These are phyloP conservation scores for Sphecodes monilicornis DNA, from an alignment of 2,888 invertebrate genomes.

Conservation along the genomic window DNA sequence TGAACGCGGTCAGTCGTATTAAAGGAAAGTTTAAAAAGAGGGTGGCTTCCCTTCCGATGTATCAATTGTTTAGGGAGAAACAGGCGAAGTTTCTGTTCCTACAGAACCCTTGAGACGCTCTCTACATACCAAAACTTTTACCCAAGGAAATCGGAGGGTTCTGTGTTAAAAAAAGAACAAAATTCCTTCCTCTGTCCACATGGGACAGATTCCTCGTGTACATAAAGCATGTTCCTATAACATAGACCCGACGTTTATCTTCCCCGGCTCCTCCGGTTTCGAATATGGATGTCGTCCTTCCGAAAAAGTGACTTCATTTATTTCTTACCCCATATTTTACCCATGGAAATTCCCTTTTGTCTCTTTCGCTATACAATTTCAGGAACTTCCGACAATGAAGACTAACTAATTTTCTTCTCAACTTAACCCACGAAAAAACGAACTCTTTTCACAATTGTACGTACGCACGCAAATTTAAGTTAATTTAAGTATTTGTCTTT, in stretches of 20 bases:
- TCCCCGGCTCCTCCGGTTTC: not conserved
- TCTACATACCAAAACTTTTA: constrained; percentile 56
- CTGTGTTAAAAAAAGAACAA: constrained; percentile 18
- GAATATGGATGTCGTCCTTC: not conserved
- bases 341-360: not conserved
- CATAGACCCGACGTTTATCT: constrained; percentile 43
- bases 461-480: too few species aligned
- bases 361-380: not conserved
- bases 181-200: constrained; percentile 31
- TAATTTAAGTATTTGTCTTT: too few species aligned
- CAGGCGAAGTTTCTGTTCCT: constrained; percentile 56
- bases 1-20: constrained; percentile 48
- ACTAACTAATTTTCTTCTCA: not conserved
- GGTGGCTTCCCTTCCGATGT: constrained; percentile 51
- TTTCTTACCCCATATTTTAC: not conserved
- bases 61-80: constrained; percentile 67
- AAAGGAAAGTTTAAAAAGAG: constrained; percentile 57
- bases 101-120: constrained; percentile 61
- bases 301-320: not conserved
- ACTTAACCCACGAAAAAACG: not conserved
- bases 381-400: not conserved
- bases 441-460: not conserved
- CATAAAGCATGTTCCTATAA: constrained; percentile 46
- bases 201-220: constrained; percentile 52
- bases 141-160: constrained; percentile 38